These are phyloP conservation scores for Drosophila mettleri DNA, from an alignment of 2,888 invertebrate genomes.

Conservation along the genomic window DNA sequence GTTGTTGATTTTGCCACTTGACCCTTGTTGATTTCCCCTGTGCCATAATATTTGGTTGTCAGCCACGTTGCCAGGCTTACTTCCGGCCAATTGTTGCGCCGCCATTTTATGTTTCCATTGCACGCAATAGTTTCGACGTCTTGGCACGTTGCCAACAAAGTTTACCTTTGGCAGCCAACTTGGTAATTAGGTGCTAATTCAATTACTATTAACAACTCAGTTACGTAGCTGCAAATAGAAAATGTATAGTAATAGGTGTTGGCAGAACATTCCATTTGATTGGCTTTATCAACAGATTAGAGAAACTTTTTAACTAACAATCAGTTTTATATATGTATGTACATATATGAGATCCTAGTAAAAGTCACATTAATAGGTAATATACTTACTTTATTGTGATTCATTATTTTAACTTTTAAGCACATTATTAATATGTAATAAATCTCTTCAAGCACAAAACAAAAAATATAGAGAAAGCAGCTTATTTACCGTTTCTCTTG, in stretches of 20 bases:
- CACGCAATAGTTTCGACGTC: constrained; percentile 34
- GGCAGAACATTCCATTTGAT: neutral
- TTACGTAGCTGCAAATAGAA: neutral
- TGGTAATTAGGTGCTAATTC: constrained; percentile 42
- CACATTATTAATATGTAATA: neutral
- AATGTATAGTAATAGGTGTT: neutral
- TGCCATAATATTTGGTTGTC: constrained; percentile 56
- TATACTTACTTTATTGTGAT: neutral
- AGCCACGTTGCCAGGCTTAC: constrained; percentile 54
- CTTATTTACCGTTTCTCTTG: neutral
- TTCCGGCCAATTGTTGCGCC: constrained; percentile 60
- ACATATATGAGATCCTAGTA: no score
- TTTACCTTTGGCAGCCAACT: constrained; percentile 25
- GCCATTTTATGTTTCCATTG: constrained; percentile 25
- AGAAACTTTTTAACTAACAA: neutral
- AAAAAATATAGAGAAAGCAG: neutral
- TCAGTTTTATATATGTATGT: neutral
- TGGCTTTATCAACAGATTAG: neutral
- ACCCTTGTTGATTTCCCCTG: constrained; percentile 57
- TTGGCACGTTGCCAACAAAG: constrained; percentile 27
- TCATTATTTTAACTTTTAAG: no score
- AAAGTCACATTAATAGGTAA: no score
- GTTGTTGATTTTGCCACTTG: constrained; percentile 66
- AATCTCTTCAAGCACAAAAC: no score
- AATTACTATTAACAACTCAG: constrained; percentile 7